Percentiles rank a stretch among this genome's conserved stretches.
These are phyloP conservation scores for Pogonophryne albipinna DNA, from an alignment of 2,797 vertebrate species.

Conservation along the genomic window DNA sequence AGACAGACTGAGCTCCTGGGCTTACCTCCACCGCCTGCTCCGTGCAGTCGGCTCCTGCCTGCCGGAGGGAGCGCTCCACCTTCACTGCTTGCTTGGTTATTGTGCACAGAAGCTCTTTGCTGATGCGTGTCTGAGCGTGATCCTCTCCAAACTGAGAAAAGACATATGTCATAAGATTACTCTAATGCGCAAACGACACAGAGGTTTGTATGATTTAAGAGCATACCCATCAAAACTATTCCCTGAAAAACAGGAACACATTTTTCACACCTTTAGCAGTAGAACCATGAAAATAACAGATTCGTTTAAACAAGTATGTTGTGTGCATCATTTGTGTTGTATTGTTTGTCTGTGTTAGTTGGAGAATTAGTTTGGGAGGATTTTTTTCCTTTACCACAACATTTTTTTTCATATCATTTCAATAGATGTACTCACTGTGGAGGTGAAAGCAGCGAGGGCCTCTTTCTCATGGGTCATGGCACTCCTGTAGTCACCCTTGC, in stretches of 20 bases:
- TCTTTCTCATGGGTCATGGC: slow-evolving; percentile 89
- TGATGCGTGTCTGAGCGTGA: slow-evolving; percentile 84
- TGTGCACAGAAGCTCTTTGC: slow-evolving; percentile 85
- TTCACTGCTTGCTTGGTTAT: slow-evolving; percentile 90
- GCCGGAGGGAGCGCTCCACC: slow-evolving; percentile 87
- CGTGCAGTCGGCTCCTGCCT: slow-evolving; percentile 78
- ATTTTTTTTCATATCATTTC: too few species aligned
- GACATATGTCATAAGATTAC: slow-evolving; percentile 4
- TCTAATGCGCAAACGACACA: too few species aligned
- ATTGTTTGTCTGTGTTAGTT: too few species aligned
- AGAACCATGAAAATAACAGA: too few species aligned
- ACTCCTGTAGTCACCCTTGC: slow-evolving; percentile 85
- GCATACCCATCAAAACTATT: too few species aligned
- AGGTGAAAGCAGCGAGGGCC: slow-evolving; percentile 84
- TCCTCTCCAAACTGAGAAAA: slow-evolving; percentile 83
- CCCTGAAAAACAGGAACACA: too few species aligned
- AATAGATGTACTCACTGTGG: slow-evolving; percentile 75
- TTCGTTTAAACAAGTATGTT: too few species aligned
- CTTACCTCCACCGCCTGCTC: slow-evolving; percentile 78
- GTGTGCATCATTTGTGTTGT: too few species aligned
- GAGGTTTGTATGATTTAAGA: too few species aligned
- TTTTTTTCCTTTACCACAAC: too few species aligned
- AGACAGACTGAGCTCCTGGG: background rate
- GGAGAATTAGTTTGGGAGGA: too few species aligned
- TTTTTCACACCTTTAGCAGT: too few species aligned